Conservation (phyloP, 2,113 vertebrate species). For the Rhea americana region DNA sequence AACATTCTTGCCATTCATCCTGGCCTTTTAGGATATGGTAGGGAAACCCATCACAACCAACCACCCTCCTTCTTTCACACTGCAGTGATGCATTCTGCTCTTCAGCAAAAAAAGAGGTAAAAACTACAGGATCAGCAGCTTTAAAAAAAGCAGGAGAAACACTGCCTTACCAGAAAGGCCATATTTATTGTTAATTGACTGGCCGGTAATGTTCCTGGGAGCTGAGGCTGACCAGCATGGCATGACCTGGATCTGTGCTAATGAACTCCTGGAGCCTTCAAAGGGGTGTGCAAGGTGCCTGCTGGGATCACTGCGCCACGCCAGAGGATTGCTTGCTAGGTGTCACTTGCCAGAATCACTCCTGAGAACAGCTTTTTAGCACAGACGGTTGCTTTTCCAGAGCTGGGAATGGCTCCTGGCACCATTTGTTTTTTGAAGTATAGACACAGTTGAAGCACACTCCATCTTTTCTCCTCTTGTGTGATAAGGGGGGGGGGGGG, state of each 20-base stretch:
- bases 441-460: background rate
- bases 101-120: background rate
- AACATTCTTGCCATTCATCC: background rate
- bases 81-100: background rate
- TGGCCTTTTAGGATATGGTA: background rate
- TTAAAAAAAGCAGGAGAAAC: background rate
- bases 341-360: background rate
- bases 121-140: background rate
- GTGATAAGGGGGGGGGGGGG: background rate
- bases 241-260: background rate
- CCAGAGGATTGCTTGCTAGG: background rate
- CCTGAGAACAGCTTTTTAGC: background rate
- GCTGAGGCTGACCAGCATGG: background rate
- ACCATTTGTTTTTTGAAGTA: background rate
- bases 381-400: background rate
- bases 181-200: background rate
- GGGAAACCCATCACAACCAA: background rate
- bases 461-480: background rate
- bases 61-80: background rate
- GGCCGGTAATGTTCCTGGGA: background rate
- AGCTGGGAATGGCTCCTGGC: background rate
- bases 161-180: background rate
- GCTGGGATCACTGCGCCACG: background rate
- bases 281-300: fast-evolving
- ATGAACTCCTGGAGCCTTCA: background rate